A percentile compares a stretch with the other conserved stretches of the same genome.
These are phyloP conservation scores for Motacilla tschutschensis DNA, from an alignment of 2,113 vertebrate species.

Conservation along the genomic window DNA sequence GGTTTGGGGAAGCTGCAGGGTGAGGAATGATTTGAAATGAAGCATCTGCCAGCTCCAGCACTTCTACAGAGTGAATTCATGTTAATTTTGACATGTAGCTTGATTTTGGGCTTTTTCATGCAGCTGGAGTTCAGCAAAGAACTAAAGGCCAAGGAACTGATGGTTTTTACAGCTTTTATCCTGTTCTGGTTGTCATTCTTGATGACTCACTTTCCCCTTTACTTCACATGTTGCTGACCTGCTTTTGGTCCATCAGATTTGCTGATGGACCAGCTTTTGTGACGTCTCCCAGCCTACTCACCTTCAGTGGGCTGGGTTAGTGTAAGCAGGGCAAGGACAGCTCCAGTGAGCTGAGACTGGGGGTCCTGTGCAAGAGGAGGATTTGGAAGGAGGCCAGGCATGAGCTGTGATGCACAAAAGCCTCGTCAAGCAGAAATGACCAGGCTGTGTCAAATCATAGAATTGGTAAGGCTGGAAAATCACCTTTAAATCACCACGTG, in stretches of 20 bases:
- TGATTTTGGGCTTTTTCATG: background rate
- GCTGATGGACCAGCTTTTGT: background rate
- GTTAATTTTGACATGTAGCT: background rate
- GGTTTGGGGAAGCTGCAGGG: background rate
- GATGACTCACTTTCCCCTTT: background rate
- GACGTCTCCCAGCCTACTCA: background rate
- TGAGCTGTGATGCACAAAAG: background rate
- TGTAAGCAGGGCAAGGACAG: rapidly evolving
- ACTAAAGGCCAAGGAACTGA: background rate
- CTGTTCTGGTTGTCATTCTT: background rate
- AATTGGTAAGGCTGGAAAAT: background rate
- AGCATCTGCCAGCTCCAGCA: background rate
- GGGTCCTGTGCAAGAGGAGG: background rate
- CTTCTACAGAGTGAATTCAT: background rate
- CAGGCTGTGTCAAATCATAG: background rate
- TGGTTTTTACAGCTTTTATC: background rate
- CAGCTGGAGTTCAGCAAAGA: background rate
- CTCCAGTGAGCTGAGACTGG: rapidly evolving
- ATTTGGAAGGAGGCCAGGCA: background rate
- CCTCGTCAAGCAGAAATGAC: background rate
- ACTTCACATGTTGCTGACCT: background rate
- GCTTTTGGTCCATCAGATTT: background rate
- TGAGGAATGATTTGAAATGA: background rate
- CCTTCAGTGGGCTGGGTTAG: rapidly evolving
- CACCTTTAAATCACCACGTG: background rate